Evolutionary conservation across 1,140 invertebrate species (phyloP).

Genomic region (Bombus turneri): DNA sequence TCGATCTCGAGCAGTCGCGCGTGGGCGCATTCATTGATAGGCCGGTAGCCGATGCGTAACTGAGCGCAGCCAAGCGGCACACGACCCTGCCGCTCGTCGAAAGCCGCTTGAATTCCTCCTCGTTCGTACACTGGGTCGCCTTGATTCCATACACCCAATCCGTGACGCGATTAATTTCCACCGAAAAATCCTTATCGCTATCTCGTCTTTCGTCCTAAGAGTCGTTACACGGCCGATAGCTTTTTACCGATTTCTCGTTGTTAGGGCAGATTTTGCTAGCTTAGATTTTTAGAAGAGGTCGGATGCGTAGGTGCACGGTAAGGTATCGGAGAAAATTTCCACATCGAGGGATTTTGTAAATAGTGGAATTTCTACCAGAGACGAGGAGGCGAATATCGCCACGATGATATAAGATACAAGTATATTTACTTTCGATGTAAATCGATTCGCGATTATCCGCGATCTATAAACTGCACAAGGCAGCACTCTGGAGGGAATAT

Average conservation of each 20-base stretch:
- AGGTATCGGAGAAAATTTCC: no score
- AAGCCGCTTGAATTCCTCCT: constrained; percentile 27
- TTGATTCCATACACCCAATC: constrained; percentile 17
- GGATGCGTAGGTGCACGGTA: no score
- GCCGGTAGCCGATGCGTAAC: constrained; percentile 68
- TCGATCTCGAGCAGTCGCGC: constrained; percentile 60
- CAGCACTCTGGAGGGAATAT: background rate
- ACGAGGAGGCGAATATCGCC: no score
- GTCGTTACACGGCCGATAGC: no score
- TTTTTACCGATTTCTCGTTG: background rate
- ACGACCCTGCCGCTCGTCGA: constrained; percentile 30
- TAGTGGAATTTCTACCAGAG: no score
- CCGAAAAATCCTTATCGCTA: background rate
- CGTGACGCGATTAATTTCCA: constrained; percentile 28
- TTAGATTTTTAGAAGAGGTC: no score
- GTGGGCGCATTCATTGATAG: constrained; percentile 72
- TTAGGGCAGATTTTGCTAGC: no score
- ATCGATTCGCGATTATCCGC: background rate
- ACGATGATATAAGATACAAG: no score
- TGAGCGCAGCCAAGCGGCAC: constrained; percentile 48
- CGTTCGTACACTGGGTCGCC: constrained; percentile 18
- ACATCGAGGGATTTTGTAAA: no score
- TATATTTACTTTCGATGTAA: no score
- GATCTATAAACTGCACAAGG: background rate
- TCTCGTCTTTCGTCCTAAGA: background rate